phyloP scores from a whole-genome alignment of 2,113 vertebrate species.

The Dryoscopus gambensis region DNA sequence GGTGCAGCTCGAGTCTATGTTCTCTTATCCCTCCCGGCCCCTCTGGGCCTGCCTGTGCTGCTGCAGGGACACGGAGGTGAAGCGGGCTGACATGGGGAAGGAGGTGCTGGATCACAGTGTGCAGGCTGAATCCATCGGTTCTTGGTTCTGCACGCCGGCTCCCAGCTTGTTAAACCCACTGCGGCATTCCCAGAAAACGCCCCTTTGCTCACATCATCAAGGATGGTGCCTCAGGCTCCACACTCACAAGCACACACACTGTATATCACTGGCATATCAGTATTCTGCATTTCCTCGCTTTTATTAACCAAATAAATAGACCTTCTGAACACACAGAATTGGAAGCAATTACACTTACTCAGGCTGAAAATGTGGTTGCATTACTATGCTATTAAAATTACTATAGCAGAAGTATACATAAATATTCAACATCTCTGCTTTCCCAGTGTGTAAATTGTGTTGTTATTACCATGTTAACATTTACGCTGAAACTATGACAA shows the following conservation, averaged over 20 bases:
- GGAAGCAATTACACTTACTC: not conserved
- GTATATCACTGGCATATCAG: not conserved
- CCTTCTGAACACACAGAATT: not conserved
- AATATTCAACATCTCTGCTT: not conserved
- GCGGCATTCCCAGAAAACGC: too few relatives aligned
- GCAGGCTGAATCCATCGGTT: accelerated
- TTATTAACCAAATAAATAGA: not conserved
- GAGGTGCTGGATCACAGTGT: too few relatives aligned
- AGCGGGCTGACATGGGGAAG: not conserved
- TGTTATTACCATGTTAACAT: not conserved
- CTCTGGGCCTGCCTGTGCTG: accelerated
- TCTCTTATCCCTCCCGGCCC: not conserved
- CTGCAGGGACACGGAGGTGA: not conserved
- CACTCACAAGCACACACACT: too few relatives aligned
- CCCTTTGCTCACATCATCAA: accelerated
- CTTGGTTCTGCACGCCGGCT: accelerated
- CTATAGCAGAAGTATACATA: not conserved
- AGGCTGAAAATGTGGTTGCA: not conserved
- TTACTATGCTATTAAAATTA: not conserved
- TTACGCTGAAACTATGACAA: not conserved
- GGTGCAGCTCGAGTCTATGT: accelerated
- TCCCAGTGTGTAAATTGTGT: not conserved
- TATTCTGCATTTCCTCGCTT: not conserved
- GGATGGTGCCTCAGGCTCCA: not conserved
- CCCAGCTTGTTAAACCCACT: not conserved